A percentile compares a stretch with the other conserved stretches of the same genome.
These are phyloP conservation scores for Gasterosteus nipponicus DNA, from an alignment of 2,113 vertebrate species.

Conservation along the genomic window DNA sequence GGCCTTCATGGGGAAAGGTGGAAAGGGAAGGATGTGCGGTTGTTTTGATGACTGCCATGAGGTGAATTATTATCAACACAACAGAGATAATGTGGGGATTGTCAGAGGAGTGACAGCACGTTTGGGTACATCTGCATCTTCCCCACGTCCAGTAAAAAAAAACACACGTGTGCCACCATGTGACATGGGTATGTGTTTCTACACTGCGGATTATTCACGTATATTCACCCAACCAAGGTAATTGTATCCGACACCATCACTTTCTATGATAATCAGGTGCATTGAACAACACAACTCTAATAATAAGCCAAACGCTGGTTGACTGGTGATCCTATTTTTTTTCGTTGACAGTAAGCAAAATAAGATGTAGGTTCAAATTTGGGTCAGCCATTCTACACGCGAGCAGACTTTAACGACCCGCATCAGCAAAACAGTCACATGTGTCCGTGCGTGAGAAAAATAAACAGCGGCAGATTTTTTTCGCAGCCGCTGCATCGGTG, in stretches of 20 bases:
- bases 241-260: constrained; percentile 44
- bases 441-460: constrained; percentile 1
- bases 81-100: not conserved
- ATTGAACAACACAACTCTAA: constrained; percentile 45
- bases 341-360: constrained; percentile 25
- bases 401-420: constrained; percentile 31
- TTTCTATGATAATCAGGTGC: constrained; percentile 58
- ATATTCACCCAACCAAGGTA: constrained; percentile 21
- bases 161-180: constrained; percentile 13
- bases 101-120: not conserved
- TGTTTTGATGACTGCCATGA: constrained; percentile 29
- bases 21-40: constrained; percentile 11
- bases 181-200: not conserved
- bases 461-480: not conserved
- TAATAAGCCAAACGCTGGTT: constrained; percentile 13
- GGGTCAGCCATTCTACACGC: constrained; percentile 42
- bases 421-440: constrained; percentile 36
- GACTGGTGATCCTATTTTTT: constrained; percentile 48
- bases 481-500: constrained; percentile 4
- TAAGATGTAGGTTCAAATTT: constrained; percentile 28
- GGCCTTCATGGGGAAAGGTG: constrained; percentile 19
- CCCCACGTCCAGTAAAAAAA: constrained; percentile 27
- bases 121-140: constrained; percentile 24
- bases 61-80: constrained; percentile 8
- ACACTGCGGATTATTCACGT: not conserved